Conservation (phyloP, 1,140 invertebrate species). For the Oppia nitens region DNA sequence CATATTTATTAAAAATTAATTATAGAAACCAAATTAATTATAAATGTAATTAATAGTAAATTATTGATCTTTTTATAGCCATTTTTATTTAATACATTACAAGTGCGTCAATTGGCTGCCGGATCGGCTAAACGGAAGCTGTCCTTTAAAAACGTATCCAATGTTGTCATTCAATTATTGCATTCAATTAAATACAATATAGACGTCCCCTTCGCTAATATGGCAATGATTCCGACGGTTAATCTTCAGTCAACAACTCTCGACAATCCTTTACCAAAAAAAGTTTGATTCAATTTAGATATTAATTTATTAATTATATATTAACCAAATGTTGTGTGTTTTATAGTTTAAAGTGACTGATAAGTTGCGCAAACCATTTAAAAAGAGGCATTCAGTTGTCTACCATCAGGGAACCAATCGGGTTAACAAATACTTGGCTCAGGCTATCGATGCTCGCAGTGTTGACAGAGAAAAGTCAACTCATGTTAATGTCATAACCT, state of each 20-base stretch:
- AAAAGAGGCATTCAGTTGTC: slow-evolving; percentile 54
- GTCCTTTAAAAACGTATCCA: slow-evolving; percentile 77
- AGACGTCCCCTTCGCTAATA: slow-evolving; percentile 78
- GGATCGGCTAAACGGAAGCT: slow-evolving; percentile 50
- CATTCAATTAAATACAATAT: slow-evolving; percentile 82
- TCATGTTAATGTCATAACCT: slow-evolving; percentile 62
- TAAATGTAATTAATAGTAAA: too few relatives aligned
- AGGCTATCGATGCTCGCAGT: slow-evolving; percentile 73
- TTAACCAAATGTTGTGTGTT: not conserved
- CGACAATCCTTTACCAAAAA: slow-evolving; percentile 25
- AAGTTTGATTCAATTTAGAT: slow-evolving; percentile 21
- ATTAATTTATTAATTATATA: not conserved
- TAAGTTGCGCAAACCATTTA: slow-evolving; percentile 68
- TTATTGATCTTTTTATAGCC: slow-evolving; percentile 33
- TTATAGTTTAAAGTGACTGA: slow-evolving; percentile 53
- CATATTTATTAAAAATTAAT: too few relatives aligned
- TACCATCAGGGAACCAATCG: slow-evolving; percentile 53
- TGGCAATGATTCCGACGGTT: slow-evolving; percentile 38
- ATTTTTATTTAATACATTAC: slow-evolving; percentile 49
- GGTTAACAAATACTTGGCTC: slow-evolving; percentile 74
- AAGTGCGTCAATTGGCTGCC: slow-evolving; percentile 44
- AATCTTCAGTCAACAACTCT: not conserved
- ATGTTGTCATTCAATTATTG: slow-evolving; percentile 70
- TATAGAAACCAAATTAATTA: too few relatives aligned
- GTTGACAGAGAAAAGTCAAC: slow-evolving; percentile 72